These are phyloP conservation scores for Pristiophorus japonicus DNA, from an alignment of 2,113 vertebrate species.

Conservation along the genomic window DNA sequence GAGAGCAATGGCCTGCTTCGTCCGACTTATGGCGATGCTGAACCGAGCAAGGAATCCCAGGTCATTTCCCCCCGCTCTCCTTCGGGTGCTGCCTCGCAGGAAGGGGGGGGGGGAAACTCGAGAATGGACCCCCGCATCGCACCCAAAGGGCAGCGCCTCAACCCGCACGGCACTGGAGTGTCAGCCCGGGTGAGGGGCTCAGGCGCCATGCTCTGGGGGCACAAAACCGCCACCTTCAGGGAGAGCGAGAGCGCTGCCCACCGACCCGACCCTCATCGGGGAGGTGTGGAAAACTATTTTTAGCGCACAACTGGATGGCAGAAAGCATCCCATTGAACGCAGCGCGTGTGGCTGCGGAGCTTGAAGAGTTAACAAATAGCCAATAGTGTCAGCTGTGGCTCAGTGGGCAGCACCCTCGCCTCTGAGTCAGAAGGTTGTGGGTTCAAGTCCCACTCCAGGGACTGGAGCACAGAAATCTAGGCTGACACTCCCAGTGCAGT, in stretches of 20 bases:
- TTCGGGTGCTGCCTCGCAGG: background rate
- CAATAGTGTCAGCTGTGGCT: too few species aligned
- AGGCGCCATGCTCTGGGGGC: too few species aligned
- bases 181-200: background rate
- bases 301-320: background rate
- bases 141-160: background rate
- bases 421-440: too few species aligned
- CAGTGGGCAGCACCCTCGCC: too few species aligned
- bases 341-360: background rate
- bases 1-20: background rate
- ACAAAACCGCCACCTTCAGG: background rate
- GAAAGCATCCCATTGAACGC: background rate
- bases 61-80: background rate
- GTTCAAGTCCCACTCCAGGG: too few species aligned
- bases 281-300: background rate
- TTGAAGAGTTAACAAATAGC: background rate
- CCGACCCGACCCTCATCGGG: too few species aligned
- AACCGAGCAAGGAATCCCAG: background rate
- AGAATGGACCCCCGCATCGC: background rate
- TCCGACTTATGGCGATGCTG: background rate
- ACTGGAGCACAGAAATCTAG: too few species aligned
- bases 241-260: background rate
- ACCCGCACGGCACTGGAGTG: background rate
- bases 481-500: too few species aligned
- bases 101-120: too few species aligned